Percentiles rank a stretch among this genome's conserved stretches.
Conservation (phyloP, 2,113 vertebrate genomes). For the Elephantulus edwardii region DNA sequence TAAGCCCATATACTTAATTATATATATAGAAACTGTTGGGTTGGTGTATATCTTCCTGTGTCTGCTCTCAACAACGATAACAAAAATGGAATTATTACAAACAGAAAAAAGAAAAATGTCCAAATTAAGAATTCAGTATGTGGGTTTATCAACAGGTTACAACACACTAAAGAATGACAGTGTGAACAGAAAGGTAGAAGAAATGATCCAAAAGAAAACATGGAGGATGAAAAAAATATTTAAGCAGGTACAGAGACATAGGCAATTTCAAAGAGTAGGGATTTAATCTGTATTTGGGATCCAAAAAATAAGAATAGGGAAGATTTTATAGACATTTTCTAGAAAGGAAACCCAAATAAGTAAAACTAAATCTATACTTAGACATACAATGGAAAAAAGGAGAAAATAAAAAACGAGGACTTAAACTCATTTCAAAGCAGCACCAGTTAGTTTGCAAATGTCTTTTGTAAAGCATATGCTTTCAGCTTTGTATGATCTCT, state of each 20-base stretch:
- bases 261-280: neutral
- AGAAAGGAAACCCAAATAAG: neutral
- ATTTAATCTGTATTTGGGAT: neutral
- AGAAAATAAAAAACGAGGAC: too few species aligned
- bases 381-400: neutral
- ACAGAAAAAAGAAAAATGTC: too few species aligned
- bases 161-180: neutral
- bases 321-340: neutral
- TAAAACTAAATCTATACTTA: neutral
- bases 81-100: too few species aligned
- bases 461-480: neutral
- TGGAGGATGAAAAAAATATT: neutral
- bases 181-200: neutral
- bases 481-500: neutral
- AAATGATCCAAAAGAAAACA: neutral
- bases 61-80: too few species aligned
- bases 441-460: neutral
- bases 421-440: neutral
- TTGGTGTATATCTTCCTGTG: too few species aligned
- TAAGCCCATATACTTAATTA: too few species aligned
- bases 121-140: neutral
- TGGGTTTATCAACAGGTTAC: neutral
- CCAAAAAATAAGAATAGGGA: neutral
- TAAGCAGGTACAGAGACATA: neutral
- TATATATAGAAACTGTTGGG: too few species aligned